These are phyloP conservation scores for Chrysina gloriosa DNA, from an alignment of 2,888 invertebrate species.

Conservation along the genomic window DNA sequence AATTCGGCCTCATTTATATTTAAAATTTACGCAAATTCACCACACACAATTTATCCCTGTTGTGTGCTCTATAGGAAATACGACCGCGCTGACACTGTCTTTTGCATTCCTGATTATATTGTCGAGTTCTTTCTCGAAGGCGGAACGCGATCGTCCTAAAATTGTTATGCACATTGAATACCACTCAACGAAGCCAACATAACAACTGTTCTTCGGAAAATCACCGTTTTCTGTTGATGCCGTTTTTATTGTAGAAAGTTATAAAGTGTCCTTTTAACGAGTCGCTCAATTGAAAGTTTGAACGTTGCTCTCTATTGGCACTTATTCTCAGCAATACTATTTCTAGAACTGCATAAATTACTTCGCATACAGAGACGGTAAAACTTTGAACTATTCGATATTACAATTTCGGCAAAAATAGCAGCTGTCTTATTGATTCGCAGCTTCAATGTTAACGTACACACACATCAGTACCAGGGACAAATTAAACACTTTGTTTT, in stretches of 20 bases:
- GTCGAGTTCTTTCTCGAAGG: conserved; percentile 25
- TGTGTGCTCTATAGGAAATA: conserved; percentile 36
- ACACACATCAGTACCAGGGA: too few relatives aligned
- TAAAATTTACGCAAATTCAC: conserved; percentile 56
- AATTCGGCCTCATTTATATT: conserved; percentile 58
- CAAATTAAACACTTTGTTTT: too few relatives aligned
- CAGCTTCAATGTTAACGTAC: too few relatives aligned
- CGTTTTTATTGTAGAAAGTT: neutral
- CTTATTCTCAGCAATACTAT: too few relatives aligned
- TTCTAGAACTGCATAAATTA: too few relatives aligned
- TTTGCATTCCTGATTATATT: conserved; percentile 41
- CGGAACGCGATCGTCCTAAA: conserved; percentile 14
- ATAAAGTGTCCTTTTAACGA: conserved; percentile 22
- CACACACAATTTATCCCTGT: conserved; percentile 43
- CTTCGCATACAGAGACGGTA: too few relatives aligned
- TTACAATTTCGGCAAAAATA: too few relatives aligned
- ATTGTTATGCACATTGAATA: conserved; percentile 23
- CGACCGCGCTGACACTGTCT: conserved; percentile 35
- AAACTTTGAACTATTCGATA: too few relatives aligned
- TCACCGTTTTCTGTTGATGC: neutral
- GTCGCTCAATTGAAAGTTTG: neutral
- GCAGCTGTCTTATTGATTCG: too few relatives aligned
- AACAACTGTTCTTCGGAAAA: conserved; percentile 12
- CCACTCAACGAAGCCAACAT: conserved; percentile 6
- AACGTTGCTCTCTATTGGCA: neutral